Evolutionary conservation across 2,797 vertebrate species (phyloP), one percentile per base, ranked within the genome.

Genomic region (Pelobates cultripes): DNA sequence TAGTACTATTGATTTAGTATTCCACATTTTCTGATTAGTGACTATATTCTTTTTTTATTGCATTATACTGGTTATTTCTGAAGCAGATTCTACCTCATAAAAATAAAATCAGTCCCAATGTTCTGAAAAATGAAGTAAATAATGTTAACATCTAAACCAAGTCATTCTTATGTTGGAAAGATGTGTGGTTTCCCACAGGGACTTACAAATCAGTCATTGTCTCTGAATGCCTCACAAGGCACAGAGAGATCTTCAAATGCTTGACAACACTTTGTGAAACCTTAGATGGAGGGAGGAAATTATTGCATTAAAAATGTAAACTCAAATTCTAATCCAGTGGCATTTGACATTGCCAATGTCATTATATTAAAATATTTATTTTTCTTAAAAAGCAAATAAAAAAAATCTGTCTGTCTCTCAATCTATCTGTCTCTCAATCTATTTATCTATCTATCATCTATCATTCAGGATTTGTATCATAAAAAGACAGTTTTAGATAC

Each of bases 221-320:
- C 81, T 83, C 71, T 64, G 55, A 69, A 84, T 79, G 63, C 76
- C 75, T 79, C 72, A 70, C 67, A 15, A 64, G 67, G 66, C 57
- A 57, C 57, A 57, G 43, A 55, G 43, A 74, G 75, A 83, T 83
- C 61, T 79, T 76, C 77, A 83, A 83, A 79, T 53, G 80, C 53
- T 82, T 44, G 17, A 53, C 43, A 72, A 66, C 72, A 71, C 77
- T 79, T 70, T 72, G 79, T 79, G 77, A 84, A 84, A 84, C 82
- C 67, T 61, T 71, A 84, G 82, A 79, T 79, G 77, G 67, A 70
- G 3, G 67, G 57, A 75, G 77, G 82, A 79, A 84, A 76, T 84
- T 79, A 84, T 84, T 71, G 77, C 77, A 79, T 84, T 79, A 84
- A 83, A 84, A 84, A 84, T 84, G 79, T 84, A 84, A 69, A 71